Conservation (phyloP, 2,888 invertebrate species). For the Nebria salina region DNA sequence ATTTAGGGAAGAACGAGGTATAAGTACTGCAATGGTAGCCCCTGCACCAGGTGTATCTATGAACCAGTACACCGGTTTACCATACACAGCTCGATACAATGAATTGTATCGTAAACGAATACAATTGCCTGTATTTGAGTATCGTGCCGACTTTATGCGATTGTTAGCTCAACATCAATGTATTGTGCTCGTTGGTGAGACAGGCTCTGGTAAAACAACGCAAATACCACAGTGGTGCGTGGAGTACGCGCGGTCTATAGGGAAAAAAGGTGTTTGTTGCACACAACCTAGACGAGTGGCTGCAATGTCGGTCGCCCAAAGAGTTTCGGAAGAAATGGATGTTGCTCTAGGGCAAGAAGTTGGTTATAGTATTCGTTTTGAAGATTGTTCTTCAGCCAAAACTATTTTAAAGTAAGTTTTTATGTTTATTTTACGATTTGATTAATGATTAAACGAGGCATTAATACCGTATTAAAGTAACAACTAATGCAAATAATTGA, state of each 20-base stretch:
- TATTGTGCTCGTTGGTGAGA: slow-evolving; percentile 97
- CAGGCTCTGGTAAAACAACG: slow-evolving; percentile 99
- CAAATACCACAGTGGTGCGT: slow-evolving; percentile 98
- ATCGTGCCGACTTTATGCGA: slow-evolving; percentile 95
- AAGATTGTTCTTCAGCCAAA: slow-evolving; percentile 95
- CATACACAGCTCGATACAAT: slow-evolving; percentile 89
- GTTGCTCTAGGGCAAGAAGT: slow-evolving; percentile 92
- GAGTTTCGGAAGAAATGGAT: slow-evolving; percentile 99
- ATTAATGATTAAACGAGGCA: not conserved
- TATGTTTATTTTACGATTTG: not conserved
- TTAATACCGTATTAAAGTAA: not conserved
- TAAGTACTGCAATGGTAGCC: slow-evolving; percentile 57
- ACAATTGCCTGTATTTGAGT: slow-evolving; percentile 97
- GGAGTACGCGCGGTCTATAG: slow-evolving; percentile 74
- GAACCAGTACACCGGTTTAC: slow-evolving; percentile 83
- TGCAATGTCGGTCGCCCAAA: slow-evolving; percentile 98
- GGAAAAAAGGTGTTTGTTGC: slow-evolving; percentile 88
- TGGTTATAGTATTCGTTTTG: slow-evolving; percentile 97
- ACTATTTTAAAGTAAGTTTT: slow-evolving; percentile 85
- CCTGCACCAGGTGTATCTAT: slow-evolving; percentile 65
- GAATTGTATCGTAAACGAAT: slow-evolving; percentile 89
- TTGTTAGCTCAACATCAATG: slow-evolving; percentile 92
- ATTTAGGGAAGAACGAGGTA: slow-evolving; percentile 69
- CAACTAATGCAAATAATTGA: not conserved
- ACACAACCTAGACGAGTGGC: slow-evolving; percentile 98